Conservation (phyloP, 2,113 vertebrate genomes). For the Indri indri region DNA sequence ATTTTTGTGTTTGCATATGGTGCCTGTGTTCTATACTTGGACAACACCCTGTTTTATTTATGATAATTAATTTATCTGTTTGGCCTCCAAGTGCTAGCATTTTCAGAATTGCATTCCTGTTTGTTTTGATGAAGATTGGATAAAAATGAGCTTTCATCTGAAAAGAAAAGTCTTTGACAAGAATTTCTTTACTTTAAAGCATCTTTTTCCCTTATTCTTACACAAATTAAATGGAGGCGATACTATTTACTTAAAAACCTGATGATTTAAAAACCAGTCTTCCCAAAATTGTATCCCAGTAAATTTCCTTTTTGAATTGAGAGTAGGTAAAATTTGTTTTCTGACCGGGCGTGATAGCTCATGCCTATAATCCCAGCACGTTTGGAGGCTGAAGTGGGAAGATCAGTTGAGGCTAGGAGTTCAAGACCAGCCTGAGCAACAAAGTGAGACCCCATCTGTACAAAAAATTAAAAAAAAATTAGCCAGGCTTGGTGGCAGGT, state of each 20-base stretch:
- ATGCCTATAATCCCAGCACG: too few species aligned
- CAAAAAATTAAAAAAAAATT: too few species aligned
- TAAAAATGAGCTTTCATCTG: conserved; percentile 3
- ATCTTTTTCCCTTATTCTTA: background rate
- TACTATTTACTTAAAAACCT: background rate
- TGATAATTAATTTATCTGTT: background rate
- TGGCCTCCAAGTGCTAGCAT: background rate
- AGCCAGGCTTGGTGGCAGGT: too few species aligned
- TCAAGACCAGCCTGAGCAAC: too few species aligned
- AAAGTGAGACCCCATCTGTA: too few species aligned
- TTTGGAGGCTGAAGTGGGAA: too few species aligned
- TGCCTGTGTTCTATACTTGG: background rate
- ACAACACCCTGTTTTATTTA: background rate
- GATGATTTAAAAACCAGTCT: background rate
- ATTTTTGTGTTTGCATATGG: background rate
- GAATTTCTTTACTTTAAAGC: background rate
- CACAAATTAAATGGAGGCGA: background rate
- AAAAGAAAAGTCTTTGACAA: background rate
- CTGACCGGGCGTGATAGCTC: background rate
- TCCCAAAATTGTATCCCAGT: background rate
- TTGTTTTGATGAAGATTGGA: background rate
- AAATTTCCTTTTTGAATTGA: background rate
- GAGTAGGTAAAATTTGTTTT: background rate
- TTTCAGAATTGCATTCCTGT: background rate
- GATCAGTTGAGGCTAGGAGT: too few species aligned